Evolutionary conservation across 1,140 invertebrate species (phyloP), one percentile per base, ranked within the genome.

Genomic region (Anastatus disparis): DNA sequence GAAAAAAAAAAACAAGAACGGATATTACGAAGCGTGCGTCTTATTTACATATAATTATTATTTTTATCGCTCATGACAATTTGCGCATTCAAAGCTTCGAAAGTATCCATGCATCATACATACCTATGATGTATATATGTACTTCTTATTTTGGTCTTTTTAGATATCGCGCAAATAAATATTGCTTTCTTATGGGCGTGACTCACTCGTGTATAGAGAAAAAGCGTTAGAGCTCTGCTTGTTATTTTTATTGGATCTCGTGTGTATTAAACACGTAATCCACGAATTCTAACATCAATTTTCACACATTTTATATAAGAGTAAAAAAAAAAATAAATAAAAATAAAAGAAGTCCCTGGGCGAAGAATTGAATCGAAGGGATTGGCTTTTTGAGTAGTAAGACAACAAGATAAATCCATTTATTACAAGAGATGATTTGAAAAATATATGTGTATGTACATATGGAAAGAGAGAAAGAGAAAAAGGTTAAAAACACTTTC

Each of bases 331-430:
- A 7, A 50, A 50, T n/a, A n/a, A n/a, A n/a, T n/a, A n/a, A n/a
- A n/a, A n/a, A n/a, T n/a, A n/a, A n/a, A n/a, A n/a, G n/a, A n/a
- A n/a, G n/a, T n/a, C n/a, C n/a, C n/a, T n/a, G n/a, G n/a, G n/a
- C n/a, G n/a, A n/a, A n/a, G n/a, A n/a, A n/a, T 63, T 15, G 6
- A 44, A 44, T 61, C 10, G 9, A 38, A n/a, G 63, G 63, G 63
- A 40, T 53, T 1, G 63, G 53, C 50, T 46, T 3, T 44, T 44
- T n/a, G 17, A 1, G 2, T 46, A 44, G n/a, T n/a, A n/a, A n/a
- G n/a, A n/a, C n/a, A n/a, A 58, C 64, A 58, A 44, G 64, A 58
- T n/a, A 46, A 67, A 56, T 67, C 52, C 27, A 56, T 67, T 67
- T 35, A 6, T 44, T 6, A 40, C 26, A 42, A 20, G 42, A 42